phyloP scores from a whole-genome alignment of 2,888 invertebrate genomes.

The Cremastinae sp. region DNA sequence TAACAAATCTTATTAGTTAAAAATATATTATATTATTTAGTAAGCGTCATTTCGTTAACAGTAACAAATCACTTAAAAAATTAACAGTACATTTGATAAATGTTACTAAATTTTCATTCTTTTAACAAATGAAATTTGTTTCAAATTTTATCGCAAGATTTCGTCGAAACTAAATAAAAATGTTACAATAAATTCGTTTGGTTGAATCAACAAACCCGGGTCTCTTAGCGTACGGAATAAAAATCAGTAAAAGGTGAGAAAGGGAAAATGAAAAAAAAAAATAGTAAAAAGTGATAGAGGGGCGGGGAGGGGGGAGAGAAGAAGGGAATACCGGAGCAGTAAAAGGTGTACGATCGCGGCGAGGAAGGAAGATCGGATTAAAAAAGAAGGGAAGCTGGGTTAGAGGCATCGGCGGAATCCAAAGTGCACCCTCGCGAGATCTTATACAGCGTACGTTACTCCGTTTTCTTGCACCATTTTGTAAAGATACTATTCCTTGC shows the following conservation, averaged over 20 bases:
- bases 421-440: constrained; percentile 46
- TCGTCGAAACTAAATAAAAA: too few species aligned
- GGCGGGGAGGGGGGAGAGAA: constrained; percentile 16
- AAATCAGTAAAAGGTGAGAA: constrained; percentile 23
- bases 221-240: constrained; percentile 14
- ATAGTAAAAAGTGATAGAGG: constrained; percentile 10
- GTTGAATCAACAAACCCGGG: too few species aligned
- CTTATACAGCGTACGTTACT: constrained; percentile 25
- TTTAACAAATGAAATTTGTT: too few species aligned
- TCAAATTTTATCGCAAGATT: too few species aligned
- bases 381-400: constrained; percentile 44
- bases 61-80: too few species aligned
- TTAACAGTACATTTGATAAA: too few species aligned
- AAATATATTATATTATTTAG: too few species aligned
- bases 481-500: constrained; percentile 53
- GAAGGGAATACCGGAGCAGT: constrained; percentile 41
- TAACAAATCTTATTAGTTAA: too few species aligned
- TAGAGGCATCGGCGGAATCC: constrained; percentile 57
- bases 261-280: constrained; percentile 11
- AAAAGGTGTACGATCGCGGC: constrained; percentile 25
- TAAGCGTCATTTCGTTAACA: too few species aligned
- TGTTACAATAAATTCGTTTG: too few species aligned
- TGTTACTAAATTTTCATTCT: too few species aligned
- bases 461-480: constrained; percentile 56
- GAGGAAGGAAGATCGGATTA: constrained; percentile 33